These are phyloP conservation scores for Pseudomyrmex flavicornis DNA, from an alignment of 1,140 invertebrate species.

Conservation along the genomic window DNA sequence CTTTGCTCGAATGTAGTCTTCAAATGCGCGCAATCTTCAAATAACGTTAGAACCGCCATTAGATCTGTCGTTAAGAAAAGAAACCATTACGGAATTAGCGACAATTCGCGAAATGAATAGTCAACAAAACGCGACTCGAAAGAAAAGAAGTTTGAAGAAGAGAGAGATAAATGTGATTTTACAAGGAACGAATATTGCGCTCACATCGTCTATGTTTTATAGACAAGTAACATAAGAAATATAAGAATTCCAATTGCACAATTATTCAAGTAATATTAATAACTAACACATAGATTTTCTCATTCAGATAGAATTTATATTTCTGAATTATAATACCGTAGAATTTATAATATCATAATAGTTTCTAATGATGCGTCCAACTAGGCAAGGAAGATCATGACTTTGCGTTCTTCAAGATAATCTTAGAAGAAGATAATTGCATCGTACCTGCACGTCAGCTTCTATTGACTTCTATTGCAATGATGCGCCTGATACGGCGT, in stretches of 20 bases:
- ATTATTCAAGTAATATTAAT: slow-evolving; percentile 1
- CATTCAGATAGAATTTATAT: slow-evolving; percentile 19
- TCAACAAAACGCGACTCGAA: slow-evolving; percentile 8
- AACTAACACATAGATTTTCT: background rate
- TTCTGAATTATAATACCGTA: too few species aligned
- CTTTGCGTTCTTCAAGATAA: slow-evolving; percentile 28
- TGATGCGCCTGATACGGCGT: background rate
- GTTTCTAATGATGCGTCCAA: background rate
- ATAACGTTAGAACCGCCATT: slow-evolving; percentile 71
- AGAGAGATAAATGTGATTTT: slow-evolving; percentile 1
- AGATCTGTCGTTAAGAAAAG: slow-evolving; percentile 54
- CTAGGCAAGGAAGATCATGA: slow-evolving; percentile 28
- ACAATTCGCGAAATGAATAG: slow-evolving; percentile 23
- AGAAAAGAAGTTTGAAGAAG: background rate
- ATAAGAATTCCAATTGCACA: background rate
- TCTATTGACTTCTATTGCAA: slow-evolving; percentile 31
- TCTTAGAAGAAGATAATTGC: slow-evolving; percentile 17
- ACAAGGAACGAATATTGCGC: background rate
- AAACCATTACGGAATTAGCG: slow-evolving; percentile 61
- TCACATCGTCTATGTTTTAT: too few species aligned
- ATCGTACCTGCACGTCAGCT: slow-evolving; percentile 13
- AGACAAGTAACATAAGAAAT: too few species aligned
- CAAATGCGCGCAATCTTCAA: slow-evolving; percentile 65
- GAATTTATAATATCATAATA: slow-evolving; percentile 15
- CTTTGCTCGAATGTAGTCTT: slow-evolving; percentile 6